A percentile compares a stretch with the other conserved stretches of the same genome.
Evolutionary conservation across 2,888 invertebrate species (phyloP).

Genomic region (Sinopyrophorus schimmeli): DNA sequence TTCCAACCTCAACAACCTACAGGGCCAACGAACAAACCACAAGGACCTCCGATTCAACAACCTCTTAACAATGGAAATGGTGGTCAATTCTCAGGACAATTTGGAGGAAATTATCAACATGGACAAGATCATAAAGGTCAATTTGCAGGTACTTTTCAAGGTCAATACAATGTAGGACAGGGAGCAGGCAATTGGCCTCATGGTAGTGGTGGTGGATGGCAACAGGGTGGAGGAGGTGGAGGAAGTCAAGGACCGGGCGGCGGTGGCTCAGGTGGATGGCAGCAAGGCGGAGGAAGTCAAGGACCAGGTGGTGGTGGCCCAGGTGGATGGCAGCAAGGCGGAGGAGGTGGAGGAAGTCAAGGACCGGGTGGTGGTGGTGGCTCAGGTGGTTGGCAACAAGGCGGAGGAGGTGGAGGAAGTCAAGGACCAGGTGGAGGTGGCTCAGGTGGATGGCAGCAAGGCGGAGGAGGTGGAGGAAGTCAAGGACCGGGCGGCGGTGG

Average conservation of each 20-base stretch:
- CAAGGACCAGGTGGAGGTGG: too few relatives aligned
- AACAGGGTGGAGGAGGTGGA: too few relatives aligned
- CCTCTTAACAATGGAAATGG: background rate
- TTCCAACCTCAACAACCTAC: too few relatives aligned
- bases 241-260: too few relatives aligned
- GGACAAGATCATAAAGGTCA: conserved; percentile 28
- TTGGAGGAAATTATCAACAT: conserved; percentile 10
- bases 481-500: conserved; percentile 19
- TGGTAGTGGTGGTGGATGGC: too few relatives aligned
- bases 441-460: too few relatives aligned
- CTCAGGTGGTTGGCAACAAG: too few relatives aligned
- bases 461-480: conserved; percentile 1
- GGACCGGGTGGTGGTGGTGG: too few relatives aligned
- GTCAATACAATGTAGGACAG: conserved; percentile 21
- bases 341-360: conserved; percentile 16
- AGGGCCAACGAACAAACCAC: too few relatives aligned
- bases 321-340: background rate
- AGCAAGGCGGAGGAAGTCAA: background rate
- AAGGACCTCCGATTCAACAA: background rate
- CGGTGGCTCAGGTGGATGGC: too few relatives aligned
- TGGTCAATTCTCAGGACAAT: conserved; percentile 6
- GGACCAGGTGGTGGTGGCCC: background rate
- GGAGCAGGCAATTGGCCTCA: too few relatives aligned
- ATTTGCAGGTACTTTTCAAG: conserved; percentile 31
- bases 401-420: too few relatives aligned